Evolutionary conservation across 2,113 vertebrate genomes (phyloP), one percentile per base, ranked within the genome.

Genomic region (Rhabdornis inornatus): DNA sequence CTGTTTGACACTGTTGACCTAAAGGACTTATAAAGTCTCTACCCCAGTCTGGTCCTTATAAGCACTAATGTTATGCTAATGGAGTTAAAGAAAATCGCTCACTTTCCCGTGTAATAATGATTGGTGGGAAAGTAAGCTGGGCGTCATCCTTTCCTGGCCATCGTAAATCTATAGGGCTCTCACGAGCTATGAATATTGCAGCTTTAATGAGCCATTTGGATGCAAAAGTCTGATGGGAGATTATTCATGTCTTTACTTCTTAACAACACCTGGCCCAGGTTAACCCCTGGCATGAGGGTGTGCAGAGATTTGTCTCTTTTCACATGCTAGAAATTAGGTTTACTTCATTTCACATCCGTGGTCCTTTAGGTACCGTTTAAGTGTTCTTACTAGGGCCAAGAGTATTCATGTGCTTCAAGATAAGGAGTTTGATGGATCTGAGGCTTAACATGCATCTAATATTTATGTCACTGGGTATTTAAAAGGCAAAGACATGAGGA

Each of bases 101-200:
- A 18, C 53, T 96, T 97, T 87, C 89, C 95, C 52, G n/a, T 96
- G 95, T 96, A 93, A 94, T 95, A 97, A 94, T 95, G 94, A 92
- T 88, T 60, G 66, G 93, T 70, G 74, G 83, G 83, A 95, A 96
- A 96, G 91, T 89, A 94, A 96, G 83, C 92, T 60, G 72, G 94
- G 71, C 30, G 3, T 95, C 92, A 94, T 97, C 84, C 95, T 93
- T 94, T 94, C 89, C 94, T 64, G 86, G 78, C 83, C 57, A 95
- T 92, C 13, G 65, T 94, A 96, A 96, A 97, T 96, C 96, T 68
- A 96, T 93, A 96, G 87, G 55, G 68, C 95, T 94, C 92, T 85
- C 95, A 93, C 55, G 49, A 42, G 64, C 94, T 91, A 78, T 90
- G 90, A 96, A 82, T 94, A 84, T 69, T 91, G 76, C 40, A 19